A percentile compares a stretch with the other conserved stretches of the same genome.
Conservation (phyloP, 2,888 invertebrate species). For the Phengaris alcon region DNA sequence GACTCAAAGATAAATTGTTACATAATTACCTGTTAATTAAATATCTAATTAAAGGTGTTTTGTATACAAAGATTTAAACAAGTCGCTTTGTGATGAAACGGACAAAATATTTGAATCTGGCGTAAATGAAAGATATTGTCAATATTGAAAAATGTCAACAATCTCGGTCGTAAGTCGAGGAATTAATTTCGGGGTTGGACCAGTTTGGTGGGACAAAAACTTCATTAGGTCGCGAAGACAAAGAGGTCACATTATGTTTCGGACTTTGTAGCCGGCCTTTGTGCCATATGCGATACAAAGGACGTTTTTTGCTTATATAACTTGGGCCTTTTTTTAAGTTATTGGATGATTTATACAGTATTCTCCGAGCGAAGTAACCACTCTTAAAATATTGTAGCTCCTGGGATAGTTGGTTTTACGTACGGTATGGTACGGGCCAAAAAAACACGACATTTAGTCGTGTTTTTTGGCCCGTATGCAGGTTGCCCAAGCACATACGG, state of each 20-base stretch:
- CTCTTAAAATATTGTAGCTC: too few relatives aligned
- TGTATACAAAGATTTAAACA: background rate
- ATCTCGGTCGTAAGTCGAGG: constrained; percentile 34
- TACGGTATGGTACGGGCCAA: too few relatives aligned
- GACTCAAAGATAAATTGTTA: background rate
- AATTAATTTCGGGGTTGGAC: constrained; percentile 35
- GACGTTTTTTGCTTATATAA: background rate
- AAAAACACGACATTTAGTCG: too few relatives aligned
- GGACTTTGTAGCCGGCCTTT: constrained; percentile 33
- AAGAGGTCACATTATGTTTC: constrained; percentile 41
- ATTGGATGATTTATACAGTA: too few relatives aligned
- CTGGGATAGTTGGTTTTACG: too few relatives aligned
- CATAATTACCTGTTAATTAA: background rate
- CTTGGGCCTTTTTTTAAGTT: background rate
- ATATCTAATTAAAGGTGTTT: background rate
- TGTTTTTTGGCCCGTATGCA: too few relatives aligned
- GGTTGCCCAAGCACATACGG: too few relatives aligned
- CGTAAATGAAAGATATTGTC: constrained; percentile 24
- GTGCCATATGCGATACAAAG: constrained; percentile 17
- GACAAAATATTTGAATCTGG: background rate
- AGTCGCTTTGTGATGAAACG: background rate
- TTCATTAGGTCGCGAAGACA: constrained; percentile 46
- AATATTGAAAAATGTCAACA: constrained; percentile 27
- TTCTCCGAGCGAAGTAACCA: too few relatives aligned
- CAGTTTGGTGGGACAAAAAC: constrained; percentile 45